These are phyloP conservation scores for Pseudochromis fuscus DNA, from an alignment of 2,797 vertebrate species.

Conservation along the genomic window DNA sequence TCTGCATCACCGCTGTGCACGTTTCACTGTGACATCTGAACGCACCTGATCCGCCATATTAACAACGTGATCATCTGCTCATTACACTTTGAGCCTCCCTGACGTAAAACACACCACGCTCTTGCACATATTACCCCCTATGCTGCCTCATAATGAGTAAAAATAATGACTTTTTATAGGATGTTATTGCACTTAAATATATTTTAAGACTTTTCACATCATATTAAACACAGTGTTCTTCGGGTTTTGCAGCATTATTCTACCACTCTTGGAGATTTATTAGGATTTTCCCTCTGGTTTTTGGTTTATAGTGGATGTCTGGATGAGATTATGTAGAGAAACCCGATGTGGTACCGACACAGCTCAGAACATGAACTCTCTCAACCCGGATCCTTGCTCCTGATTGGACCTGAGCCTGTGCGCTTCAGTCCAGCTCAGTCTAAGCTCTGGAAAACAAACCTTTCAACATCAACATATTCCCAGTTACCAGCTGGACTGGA, in stretches of 20 bases:
- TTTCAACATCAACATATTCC: background rate
- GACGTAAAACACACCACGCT: background rate
- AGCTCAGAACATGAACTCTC: constrained; percentile 65
- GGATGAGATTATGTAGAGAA: constrained; percentile 57
- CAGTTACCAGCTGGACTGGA: background rate
- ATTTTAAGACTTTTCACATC: background rate
- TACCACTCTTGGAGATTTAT: background rate
- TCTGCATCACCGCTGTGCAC: constrained; percentile 7
- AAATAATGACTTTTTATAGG: too few relatives aligned
- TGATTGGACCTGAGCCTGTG: constrained; percentile 71
- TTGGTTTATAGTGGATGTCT: constrained; percentile 21
- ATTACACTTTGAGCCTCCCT: background rate
- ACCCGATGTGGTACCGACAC: constrained; percentile 32
- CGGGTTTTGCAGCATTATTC: background rate
- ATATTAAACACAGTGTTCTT: background rate
- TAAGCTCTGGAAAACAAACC: background rate
- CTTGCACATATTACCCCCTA: background rate
- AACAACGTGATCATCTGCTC: constrained; percentile 33
- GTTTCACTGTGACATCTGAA: constrained; percentile 48
- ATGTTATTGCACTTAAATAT: accelerated
- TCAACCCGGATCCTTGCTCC: constrained; percentile 70
- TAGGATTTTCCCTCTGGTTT: background rate
- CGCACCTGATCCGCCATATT: constrained; percentile 82
- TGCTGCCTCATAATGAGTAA: background rate
- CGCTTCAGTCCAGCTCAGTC: constrained; percentile 25